Percentiles rank a stretch among this genome's conserved stretches.
Evolutionary conservation across 2,113 vertebrate genomes (phyloP).

Genomic region (Puma concolor): DNA sequence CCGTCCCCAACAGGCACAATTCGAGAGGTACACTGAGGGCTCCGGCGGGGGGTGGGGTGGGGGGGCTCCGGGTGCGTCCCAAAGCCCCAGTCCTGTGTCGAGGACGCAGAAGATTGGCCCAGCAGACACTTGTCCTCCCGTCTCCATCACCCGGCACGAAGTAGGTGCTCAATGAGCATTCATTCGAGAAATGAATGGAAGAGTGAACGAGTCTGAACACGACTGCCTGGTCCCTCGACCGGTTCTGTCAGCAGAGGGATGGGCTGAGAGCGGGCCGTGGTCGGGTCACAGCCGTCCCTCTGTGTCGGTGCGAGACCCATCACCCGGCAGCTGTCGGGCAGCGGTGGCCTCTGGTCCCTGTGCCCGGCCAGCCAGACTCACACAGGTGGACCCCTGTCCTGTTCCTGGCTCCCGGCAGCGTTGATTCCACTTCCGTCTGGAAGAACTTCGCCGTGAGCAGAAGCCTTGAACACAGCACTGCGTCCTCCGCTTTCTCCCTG

Average conservation of each 20-base stretch:
- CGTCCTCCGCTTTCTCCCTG: neutral
- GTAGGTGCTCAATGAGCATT: accelerated
- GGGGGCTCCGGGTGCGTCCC: neutral
- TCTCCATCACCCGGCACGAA: neutral
- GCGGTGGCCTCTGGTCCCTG: neutral
- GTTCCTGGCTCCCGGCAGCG: neutral
- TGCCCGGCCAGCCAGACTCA: neutral
- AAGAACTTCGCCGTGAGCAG: neutral
- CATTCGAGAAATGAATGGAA: accelerated
- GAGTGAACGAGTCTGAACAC: accelerated
- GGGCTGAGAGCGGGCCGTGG: accelerated
- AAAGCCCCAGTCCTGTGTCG: neutral
- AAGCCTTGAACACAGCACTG: neutral
- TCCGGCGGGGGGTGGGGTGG: no score
- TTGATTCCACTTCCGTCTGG: neutral
- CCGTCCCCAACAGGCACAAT: neutral
- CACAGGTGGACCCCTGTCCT: constrained; percentile 39
- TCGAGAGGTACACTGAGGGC: accelerated
- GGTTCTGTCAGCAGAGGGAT: neutral
- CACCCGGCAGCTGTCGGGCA: constrained; percentile 22
- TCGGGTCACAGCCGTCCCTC: neutral
- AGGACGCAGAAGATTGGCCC: accelerated
- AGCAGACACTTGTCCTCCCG: accelerated
- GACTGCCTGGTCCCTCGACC: accelerated
- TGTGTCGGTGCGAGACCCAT: neutral